Evolutionary conservation across 2,797 vertebrate species (phyloP).

Genomic region (Esox lucius): DNA sequence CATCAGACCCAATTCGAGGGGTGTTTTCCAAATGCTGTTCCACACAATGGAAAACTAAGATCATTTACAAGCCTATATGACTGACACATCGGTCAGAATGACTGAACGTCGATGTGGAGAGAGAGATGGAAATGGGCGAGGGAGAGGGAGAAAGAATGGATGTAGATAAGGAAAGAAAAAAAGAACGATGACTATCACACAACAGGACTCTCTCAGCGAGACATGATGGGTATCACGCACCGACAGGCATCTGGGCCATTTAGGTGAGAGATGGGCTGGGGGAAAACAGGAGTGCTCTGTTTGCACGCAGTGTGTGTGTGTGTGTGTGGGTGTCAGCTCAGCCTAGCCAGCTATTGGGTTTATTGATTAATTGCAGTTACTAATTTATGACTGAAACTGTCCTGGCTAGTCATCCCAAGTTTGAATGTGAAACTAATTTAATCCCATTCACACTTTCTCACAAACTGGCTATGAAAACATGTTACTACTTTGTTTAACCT

Average conservation of each 20-base stretch:
- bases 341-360: too few relatives aligned
- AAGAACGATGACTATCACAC: conserved; percentile 57
- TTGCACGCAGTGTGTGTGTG: background rate
- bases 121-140: conserved; percentile 26
- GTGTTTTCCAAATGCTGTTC: background rate
- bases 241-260: conserved; percentile 12
- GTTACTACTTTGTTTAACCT: too few relatives aligned
- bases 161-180: conserved; percentile 53
- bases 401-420: too few relatives aligned
- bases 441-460: too few relatives aligned
- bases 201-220: conserved; percentile 42
- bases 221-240: conserved; percentile 56
- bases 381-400: too few relatives aligned
- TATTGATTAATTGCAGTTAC: too few relatives aligned
- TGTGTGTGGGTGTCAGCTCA: background rate
- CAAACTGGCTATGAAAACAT: too few relatives aligned
- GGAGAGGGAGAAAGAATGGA: conserved; percentile 23
- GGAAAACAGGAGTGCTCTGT: conserved; percentile 21
- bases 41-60: conserved; percentile 48
- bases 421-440: too few relatives aligned
- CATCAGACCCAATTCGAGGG: background rate
- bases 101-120: conserved; percentile 60
- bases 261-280: conserved; percentile 19
- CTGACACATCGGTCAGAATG: conserved; percentile 65
- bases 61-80: conserved; percentile 67